phyloP scores from a whole-genome alignment of 2,113 vertebrate genomes.

The Paracanthobrama guichenoti region DNA sequence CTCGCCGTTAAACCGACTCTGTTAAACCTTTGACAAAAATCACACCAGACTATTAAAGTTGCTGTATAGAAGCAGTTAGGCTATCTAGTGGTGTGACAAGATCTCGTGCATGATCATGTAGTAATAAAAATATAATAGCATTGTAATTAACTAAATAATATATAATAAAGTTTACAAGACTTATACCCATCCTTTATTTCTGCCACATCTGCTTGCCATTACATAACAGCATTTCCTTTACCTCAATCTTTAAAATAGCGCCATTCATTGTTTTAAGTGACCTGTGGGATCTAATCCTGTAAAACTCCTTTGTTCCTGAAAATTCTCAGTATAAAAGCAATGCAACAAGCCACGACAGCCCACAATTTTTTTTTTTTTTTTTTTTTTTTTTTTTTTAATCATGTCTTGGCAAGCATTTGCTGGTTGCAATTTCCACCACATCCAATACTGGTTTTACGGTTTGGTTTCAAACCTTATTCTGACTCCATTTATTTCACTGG shows the following conservation, averaged over 20 bases:
- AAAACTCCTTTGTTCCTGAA: conserved; percentile 25
- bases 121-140: no score
- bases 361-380: neutral
- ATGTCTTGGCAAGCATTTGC: neutral
- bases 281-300: neutral
- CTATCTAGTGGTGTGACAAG: no score
- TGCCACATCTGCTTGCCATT: conserved; percentile 14
- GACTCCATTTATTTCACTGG: neutral
- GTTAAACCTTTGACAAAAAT: no score
- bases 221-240: conserved; percentile 40
- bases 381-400: conserved; percentile 5
- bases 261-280: conserved; percentile 33
- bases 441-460: neutral
- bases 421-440: conserved; percentile 24
- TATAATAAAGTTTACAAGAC: no score
- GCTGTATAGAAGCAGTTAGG: no score
- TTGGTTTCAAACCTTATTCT: neutral
- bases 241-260: conserved; percentile 18
- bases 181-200: neutral
- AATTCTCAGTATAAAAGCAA: conserved; percentile 1
- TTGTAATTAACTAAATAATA: no score
- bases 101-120: no score
- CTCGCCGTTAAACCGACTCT: no score
- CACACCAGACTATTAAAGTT: no score
- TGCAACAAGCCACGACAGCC: neutral